Base-by-base conservation (phyloP, 2,888 invertebrate species). In the Cetonia aurata region DNA sequence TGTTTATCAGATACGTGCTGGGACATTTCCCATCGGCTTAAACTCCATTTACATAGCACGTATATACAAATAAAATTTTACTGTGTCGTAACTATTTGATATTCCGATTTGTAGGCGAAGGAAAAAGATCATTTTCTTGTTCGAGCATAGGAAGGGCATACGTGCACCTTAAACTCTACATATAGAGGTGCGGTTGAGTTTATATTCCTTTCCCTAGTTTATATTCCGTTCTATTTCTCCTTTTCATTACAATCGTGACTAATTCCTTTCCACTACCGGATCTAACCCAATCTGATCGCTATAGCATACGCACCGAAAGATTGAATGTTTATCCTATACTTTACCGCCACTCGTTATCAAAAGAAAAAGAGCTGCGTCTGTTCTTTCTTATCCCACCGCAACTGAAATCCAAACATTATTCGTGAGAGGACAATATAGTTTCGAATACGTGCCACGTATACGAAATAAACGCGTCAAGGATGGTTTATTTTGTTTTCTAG, bases 31-130 rank as follows among this genome's bases (percentile, higher is more conserved):
- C 37, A 65, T 65, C 41, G 62, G 50, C 60, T 60, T 37, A 6
- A 60, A 59, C 44, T 42, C 42, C 42, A 17, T 44, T 59, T 19
- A 17, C 57, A 25, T 25, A 25, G 25, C 12, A 17, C 8, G 48
- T 37, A 65, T 52, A 52, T 65, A 65, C 62, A 65, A 65, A 52
- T 50, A 65, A 12, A 52, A 52, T 65, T 65, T 65, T 65, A 65
- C 50, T 65, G 37, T 50, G 37, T 65, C 62, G 50, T 65, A 65
- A 65, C 15, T 46, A 46, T 25, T 46, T 10, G 42, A 57, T 57
- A 42, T 42, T 57, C 12, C 42, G 12, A n/a, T 17, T 19, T 57
- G 56, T 9, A 57, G 9, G 15, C n/a, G 56, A 41, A 57, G 37
- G 37, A 37, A 37, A 37, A 37, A 9, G 37, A 10, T 9, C 1